Conservation (phyloP, 2,797 vertebrate species). For the Danio choprae region DNA sequence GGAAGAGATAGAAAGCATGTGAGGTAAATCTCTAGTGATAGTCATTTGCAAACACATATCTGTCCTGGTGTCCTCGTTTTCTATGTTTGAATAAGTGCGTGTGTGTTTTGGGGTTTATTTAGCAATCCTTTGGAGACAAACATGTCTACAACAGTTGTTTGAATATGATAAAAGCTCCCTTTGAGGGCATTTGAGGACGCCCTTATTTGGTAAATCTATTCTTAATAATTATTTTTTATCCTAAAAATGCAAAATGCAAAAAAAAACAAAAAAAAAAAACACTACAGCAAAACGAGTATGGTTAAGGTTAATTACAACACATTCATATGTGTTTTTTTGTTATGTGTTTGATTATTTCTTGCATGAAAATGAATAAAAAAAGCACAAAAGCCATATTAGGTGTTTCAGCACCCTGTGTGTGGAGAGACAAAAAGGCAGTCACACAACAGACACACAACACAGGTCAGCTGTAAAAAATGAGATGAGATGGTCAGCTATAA, state of each 20-base stretch:
- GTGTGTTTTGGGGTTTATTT: conserved; percentile 24
- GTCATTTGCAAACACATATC: conserved; percentile 37
- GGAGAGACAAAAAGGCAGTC: background rate
- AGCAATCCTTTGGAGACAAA: conserved; percentile 19
- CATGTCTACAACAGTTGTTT: background rate
- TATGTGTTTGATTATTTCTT: background rate
- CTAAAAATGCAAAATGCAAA: background rate
- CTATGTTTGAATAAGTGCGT: conserved; percentile 36
- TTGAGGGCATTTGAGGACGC: background rate
- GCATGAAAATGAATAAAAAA: background rate
- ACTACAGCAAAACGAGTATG: background rate
- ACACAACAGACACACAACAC: conserved; percentile 1
- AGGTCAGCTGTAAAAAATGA: conserved; percentile 20
- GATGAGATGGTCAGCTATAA: conserved; percentile 19
- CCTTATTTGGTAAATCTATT: background rate
- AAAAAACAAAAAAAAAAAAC: too few relatives aligned
- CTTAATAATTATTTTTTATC: background rate
- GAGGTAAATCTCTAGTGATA: conserved; percentile 30
- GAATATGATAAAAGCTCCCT: background rate
- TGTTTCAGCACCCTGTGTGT: background rate
- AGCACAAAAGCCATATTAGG: background rate
- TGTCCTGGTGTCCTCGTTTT: conserved; percentile 14
- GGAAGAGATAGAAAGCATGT: conserved; percentile 15
- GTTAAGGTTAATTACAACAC: background rate
- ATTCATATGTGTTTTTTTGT: background rate